These are phyloP conservation scores for Digitonthophagus gazella DNA, from an alignment of 2,888 invertebrate genomes.

Conservation along the genomic window DNA sequence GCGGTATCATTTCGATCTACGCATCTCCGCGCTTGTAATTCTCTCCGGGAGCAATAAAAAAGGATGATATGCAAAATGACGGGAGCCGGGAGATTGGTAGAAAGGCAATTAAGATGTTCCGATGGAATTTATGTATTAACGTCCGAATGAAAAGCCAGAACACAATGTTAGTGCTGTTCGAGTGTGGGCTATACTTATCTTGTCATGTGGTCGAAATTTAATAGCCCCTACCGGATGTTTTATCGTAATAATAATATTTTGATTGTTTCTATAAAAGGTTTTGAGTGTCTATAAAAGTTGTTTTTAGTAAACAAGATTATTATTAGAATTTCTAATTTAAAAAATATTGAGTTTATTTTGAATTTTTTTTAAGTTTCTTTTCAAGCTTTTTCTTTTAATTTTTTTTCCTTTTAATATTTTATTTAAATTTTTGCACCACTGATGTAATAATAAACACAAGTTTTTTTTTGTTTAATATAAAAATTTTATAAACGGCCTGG, in stretches of 20 bases:
- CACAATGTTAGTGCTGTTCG: background rate
- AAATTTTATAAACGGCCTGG: too few relatives aligned
- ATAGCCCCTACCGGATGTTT: background rate
- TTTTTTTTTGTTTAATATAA: too few relatives aligned
- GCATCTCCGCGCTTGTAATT: background rate
- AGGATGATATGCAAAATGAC: constrained; percentile 13
- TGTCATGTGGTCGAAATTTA: background rate
- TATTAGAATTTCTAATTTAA: too few relatives aligned
- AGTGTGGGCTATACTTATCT: constrained; percentile 1
- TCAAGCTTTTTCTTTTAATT: too few relatives aligned
- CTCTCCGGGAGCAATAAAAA: constrained; percentile 5
- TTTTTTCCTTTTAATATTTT: too few relatives aligned
- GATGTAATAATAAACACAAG: too few relatives aligned
- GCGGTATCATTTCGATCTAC: background rate
- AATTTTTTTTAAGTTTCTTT: too few relatives aligned
- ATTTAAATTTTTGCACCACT: too few relatives aligned
- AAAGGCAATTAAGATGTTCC: constrained; percentile 12
- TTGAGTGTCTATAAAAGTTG: too few relatives aligned
- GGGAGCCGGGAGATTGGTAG: background rate
- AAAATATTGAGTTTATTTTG: too few relatives aligned
- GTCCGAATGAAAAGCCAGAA: constrained; percentile 2
- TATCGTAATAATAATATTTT: background rate
- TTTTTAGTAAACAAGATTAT: too few relatives aligned
- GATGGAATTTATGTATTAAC: background rate
- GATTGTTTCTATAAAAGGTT: background rate